These are phyloP conservation scores for Aphaenogaster rudis DNA, from an alignment of 1,140 invertebrate species.

Conservation along the genomic window DNA sequence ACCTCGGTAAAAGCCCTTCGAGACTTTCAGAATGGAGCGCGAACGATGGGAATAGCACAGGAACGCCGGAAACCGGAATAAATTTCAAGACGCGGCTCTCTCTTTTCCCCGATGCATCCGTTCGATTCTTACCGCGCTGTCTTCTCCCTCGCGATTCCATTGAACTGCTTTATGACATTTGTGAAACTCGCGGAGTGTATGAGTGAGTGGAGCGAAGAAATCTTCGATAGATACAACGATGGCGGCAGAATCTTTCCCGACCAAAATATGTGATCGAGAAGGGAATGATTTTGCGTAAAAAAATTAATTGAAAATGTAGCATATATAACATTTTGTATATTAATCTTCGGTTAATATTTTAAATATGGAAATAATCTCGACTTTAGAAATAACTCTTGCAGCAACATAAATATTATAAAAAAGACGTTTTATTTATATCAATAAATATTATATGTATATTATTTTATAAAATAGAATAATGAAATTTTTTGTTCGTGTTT, in stretches of 20 bases:
- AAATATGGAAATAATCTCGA: not conserved
- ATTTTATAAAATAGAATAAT: not conserved
- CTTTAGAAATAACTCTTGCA: not conserved
- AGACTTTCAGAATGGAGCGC: conserved; percentile 12
- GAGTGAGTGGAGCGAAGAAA: conserved; percentile 1
- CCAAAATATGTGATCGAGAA: not conserved
- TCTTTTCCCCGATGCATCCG: conserved; percentile 16
- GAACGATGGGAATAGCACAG: not conserved
- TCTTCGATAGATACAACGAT: not conserved
- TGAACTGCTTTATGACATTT: conserved; percentile 31
- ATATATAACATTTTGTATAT: not conserved
- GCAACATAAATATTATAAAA: not conserved
- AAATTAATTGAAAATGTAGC: not conserved
- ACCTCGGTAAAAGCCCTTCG: conserved; percentile 36
- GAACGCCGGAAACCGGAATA: conserved; percentile 30
- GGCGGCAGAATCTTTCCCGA: not conserved
- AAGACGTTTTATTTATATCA: too few species aligned
- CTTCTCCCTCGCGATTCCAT: not conserved
- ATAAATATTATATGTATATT: not conserved
- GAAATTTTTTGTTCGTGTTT: not conserved
- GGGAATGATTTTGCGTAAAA: not conserved
- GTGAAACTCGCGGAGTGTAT: conserved; percentile 1
- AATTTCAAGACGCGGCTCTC: conserved; percentile 12
- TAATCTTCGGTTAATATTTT: not conserved
- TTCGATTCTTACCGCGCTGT: conserved; percentile 16